phyloP scores from a whole-genome alignment of 92 coral and sea anemone species.

The Paragorgia papillata region DNA sequence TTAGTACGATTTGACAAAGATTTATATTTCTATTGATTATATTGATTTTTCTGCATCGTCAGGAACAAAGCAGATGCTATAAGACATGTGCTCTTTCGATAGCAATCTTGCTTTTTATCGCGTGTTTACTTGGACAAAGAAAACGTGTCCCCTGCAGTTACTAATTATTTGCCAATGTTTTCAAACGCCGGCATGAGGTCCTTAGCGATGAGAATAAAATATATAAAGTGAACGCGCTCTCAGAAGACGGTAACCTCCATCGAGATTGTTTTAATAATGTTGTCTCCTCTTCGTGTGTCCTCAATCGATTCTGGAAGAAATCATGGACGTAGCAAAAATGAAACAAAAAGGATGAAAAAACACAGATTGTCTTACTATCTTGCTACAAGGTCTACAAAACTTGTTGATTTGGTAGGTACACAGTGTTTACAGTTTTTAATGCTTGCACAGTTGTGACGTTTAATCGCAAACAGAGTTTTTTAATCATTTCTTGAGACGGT shows the following conservation, averaged over 20 bases:
- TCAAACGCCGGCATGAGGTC: constrained; percentile 18
- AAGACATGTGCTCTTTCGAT: constrained; percentile 30
- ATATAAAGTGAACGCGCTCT: neutral
- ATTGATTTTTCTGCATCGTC: neutral
- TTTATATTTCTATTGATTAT: neutral
- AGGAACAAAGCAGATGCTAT: neutral
- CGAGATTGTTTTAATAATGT: constrained; percentile 11
- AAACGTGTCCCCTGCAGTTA: constrained; percentile 42
- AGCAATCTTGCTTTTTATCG: constrained; percentile 20
- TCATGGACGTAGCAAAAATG: constrained; percentile 13
- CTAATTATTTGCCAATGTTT: constrained; percentile 43
- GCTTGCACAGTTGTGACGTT: neutral
- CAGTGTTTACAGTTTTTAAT: constrained; percentile 9
- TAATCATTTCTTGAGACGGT: no score
- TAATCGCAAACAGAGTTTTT: no score
- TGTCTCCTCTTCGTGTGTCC: constrained; percentile 19
- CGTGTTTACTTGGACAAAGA: constrained; percentile 21
- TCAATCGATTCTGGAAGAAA: neutral
- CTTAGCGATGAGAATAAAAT: constrained; percentile 4
- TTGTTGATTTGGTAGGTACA: constrained; percentile 41
- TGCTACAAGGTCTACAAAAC: constrained; percentile 27
- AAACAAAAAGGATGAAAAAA: constrained; percentile 20
- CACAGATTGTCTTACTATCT: constrained; percentile 41
- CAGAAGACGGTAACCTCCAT: neutral
- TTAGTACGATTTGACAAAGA: no score